A percentile compares a stretch with the other conserved stretches of the same genome.
Conservation (phyloP, 2,113 vertebrate genomes). For the Electrona antarctica region DNA sequence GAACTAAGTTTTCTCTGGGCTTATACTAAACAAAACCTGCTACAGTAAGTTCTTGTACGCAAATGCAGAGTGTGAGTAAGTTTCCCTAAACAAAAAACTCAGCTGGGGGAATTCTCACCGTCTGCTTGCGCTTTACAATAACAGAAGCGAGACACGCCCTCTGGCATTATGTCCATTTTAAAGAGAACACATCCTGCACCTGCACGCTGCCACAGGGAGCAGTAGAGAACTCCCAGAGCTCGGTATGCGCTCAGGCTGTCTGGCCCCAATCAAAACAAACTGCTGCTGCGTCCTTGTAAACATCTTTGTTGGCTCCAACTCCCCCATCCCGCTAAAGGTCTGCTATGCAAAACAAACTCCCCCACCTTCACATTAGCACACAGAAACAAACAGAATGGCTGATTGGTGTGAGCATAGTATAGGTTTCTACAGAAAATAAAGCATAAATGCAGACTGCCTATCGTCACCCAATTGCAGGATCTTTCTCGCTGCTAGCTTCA, state of each 20-base stretch:
- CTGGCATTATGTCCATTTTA: constrained; percentile 27
- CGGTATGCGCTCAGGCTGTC: constrained; percentile 49
- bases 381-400: constrained; percentile 35
- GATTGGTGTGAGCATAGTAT: constrained; percentile 53
- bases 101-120: constrained; percentile 36
- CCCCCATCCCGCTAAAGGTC: constrained; percentile 20
- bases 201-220: constrained; percentile 39
- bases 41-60: constrained; percentile 16
- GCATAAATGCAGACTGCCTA: constrained; percentile 37
- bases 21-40: constrained; percentile 4
- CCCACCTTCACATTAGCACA: constrained; percentile 50
- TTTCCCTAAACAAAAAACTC: constrained; percentile 49
- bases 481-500: constrained; percentile 51
- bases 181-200: constrained; percentile 26
- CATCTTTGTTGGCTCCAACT: constrained; percentile 8
- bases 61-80: constrained; percentile 33
- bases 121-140: constrained; percentile 59
- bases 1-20: too few relatives aligned
- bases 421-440: constrained; percentile 29
- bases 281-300: constrained; percentile 38
- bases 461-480: constrained; percentile 39
- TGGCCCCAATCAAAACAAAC: constrained; percentile 56
- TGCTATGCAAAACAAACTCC: constrained; percentile 53
- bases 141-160: constrained; percentile 45
- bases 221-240: constrained; percentile 37